Evolutionary conservation across 2,113 vertebrate species (phyloP), one percentile per base, ranked within the genome.

Genomic region (Scartelaos histophorus): DNA sequence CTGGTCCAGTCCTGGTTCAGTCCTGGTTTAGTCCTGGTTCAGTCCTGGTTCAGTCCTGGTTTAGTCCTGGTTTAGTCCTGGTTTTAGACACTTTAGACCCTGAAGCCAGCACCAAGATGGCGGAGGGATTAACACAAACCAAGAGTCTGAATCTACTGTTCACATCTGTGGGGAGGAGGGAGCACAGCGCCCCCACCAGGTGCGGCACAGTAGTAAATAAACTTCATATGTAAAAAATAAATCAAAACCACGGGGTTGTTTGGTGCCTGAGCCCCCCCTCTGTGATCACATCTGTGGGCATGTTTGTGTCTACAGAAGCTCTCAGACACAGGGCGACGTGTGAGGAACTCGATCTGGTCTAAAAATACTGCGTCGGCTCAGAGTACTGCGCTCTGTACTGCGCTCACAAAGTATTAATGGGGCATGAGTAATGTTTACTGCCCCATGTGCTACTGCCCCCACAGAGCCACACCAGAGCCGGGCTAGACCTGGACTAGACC

Each of bases 111-210:
- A n/a, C n/a, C n/a, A n/a, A n/a, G n/a, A n/a, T n/a, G n/a, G n/a
- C n/a, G n/a, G n/a, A n/a, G n/a, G n/a, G n/a, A n/a, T n/a, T n/a
- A n/a, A n/a, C n/a, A n/a, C n/a, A n/a, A n/a, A n/a, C n/a, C n/a
- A n/a, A n/a, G n/a, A n/a, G n/a, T n/a, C n/a, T n/a, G n/a, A n/a
- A n/a, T n/a, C n/a, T n/a, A n/a, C n/a, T n/a, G n/a, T n/a, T n/a
- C n/a, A n/a, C n/a, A n/a, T n/a, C n/a, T n/a, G n/a, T n/a, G 54
- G 93, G 98, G 80, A 84, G 97, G 70, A 38, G 95, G 0, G 92
- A 96, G 81, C 89, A 90, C 71, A 99, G 97, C 0, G 95, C 97
- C 0, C 75, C 98, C 22, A 78, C 93, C 75, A 96, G 88, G 97
- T 98, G 90, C 82, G 91, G 29, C 2, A 6, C 67, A 3, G 5